Conservation (phyloP, 2,113 vertebrate species). For the Heliornis fulica region DNA sequence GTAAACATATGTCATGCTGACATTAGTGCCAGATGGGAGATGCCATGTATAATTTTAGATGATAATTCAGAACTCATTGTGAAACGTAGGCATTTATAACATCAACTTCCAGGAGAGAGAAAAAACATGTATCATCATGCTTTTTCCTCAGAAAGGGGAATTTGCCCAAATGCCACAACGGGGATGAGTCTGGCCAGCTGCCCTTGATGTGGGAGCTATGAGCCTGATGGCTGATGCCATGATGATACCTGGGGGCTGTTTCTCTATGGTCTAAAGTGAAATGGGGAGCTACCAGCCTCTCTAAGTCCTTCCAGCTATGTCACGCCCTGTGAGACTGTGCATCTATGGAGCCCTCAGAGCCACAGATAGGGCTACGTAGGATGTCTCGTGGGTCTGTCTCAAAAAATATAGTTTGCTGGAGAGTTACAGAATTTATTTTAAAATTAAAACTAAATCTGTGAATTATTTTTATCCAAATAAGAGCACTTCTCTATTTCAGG, state of each 20-base stretch:
- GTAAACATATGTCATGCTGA: background rate
- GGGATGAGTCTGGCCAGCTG: background rate
- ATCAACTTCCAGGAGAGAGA: background rate
- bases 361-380: background rate
- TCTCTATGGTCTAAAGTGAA: background rate
- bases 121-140: conserved; percentile 10
- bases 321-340: background rate
- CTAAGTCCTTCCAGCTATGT: background rate
- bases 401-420: background rate
- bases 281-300: background rate
- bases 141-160: conserved; percentile 10
- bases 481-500: background rate
- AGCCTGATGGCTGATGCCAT: background rate
- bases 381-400: background rate
- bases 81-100: background rate
- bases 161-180: background rate
- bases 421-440: background rate
- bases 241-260: background rate
- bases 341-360: background rate
- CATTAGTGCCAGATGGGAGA: conserved; percentile 5
- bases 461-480: background rate
- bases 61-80: conserved; percentile 26
- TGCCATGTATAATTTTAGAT: conserved; percentile 33
- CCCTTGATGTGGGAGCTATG: background rate
- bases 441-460: background rate